Percentiles rank a stretch among this genome's conserved stretches.
These are phyloP conservation scores for Spodoptera litura DNA, from an alignment of 1,140 invertebrate species.

Conservation along the genomic window DNA sequence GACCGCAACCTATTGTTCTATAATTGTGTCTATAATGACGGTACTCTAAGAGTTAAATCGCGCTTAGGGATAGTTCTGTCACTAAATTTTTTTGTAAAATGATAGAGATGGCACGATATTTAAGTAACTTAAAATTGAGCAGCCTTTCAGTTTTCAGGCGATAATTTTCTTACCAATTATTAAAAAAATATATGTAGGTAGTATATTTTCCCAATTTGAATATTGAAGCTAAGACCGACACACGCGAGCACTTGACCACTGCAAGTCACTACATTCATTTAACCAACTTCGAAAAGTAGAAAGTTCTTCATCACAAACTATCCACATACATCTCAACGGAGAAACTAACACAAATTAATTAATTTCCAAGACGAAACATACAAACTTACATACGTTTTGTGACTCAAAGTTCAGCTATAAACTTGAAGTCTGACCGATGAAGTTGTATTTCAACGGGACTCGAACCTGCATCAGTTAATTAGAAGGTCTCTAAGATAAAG, in stretches of 20 bases:
- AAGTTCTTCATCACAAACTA: background rate
- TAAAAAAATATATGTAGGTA: no score
- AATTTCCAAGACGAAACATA: conserved; percentile 23
- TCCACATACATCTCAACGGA: conserved; percentile 5
- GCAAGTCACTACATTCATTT: background rate
- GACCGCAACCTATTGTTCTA: no score
- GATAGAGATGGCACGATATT: no score
- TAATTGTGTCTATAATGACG: no score
- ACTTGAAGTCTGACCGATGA: conserved; percentile 28
- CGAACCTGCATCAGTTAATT: conserved; percentile 41
- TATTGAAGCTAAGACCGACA: background rate
- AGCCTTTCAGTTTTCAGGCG: no score
- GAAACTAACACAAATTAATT: conserved; percentile 32
- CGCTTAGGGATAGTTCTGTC: no score
- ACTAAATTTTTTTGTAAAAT: no score
- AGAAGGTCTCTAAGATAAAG: conserved; percentile 1
- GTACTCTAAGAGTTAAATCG: no score
- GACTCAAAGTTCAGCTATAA: conserved; percentile 17
- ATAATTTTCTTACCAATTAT: no score
- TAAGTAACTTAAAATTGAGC: no score
- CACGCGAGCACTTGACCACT: background rate
- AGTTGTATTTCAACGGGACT: conserved; percentile 35
- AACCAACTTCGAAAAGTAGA: no score
- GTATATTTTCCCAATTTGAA: no score
- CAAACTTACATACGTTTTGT: conserved; percentile 22